Evolutionary conservation across 2,888 invertebrate genomes (phyloP), one percentile per base, ranked within the genome.

Genomic region (Caenorhabditis sp.): DNA sequence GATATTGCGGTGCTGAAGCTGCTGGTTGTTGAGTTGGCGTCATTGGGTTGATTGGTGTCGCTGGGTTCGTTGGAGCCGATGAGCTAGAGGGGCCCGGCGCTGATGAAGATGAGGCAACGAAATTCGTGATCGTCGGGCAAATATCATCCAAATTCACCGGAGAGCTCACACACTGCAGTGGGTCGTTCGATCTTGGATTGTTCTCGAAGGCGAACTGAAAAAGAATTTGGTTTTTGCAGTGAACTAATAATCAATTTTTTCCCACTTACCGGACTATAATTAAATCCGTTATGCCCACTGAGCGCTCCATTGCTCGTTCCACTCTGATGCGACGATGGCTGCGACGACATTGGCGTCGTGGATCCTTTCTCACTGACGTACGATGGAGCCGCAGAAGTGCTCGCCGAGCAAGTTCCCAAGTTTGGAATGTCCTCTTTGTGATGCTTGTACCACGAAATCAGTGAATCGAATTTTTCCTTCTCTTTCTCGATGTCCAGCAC

Each of bases 261-360:
- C 14, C 12, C 16, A 54, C 75, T 81, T 28, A 81, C 76, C 31
- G 82, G 82, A 31, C 82, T 82, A 49, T 66, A 82, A 12, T 64
- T 31, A n/a, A 80, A 80, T 41, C 80, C 80, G 31, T 80, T 80
- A n/a, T 51, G 61, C n/a, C 73, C 73, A n/a, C 41, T 54, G 28
- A 61, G 61, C 4, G 80, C 44, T 19, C 64, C 80, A 41, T 68
- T 73, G 41, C 80, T 73, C 16, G 68, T 49, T 12, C 68, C 74
- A 26, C 80, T 80, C n/a, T 80, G 80, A 80, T 80, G 80, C 31
- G 80, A 80, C 8, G 80, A 74, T 19, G 80, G 80, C 24, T 80
- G 80, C 41, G 76, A 76, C 28, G 75, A 72, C 76, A 70, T 70
- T 38, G 82, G 82, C 16, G 75, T 69, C 31, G 69, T 69, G n/a